These are phyloP conservation scores for Neotoma lepida DNA, from an alignment of 2,113 vertebrate species.

Conservation along the genomic window DNA sequence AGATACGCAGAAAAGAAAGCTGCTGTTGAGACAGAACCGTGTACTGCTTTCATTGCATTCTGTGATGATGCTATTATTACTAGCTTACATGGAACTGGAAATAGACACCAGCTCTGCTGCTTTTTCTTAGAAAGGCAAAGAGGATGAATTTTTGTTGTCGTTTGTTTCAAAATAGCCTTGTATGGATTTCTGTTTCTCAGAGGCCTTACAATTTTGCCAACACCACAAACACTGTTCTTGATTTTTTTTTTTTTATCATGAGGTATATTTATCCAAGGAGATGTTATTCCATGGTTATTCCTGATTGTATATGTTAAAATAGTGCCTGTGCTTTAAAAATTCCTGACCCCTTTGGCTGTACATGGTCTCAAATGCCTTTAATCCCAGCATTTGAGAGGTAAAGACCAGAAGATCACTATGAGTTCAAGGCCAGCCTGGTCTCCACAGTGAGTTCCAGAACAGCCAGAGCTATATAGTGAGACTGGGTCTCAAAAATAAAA, in stretches of 20 bases:
- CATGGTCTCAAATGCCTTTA: background rate
- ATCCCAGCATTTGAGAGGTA: background rate
- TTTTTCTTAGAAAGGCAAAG: conserved; percentile 36
- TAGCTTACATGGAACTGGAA: conserved; percentile 1
- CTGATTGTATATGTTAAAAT: background rate
- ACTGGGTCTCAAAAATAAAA: background rate
- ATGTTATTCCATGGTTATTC: background rate
- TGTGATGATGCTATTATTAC: conserved; percentile 34
- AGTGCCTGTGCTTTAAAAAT: background rate
- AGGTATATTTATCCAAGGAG: background rate
- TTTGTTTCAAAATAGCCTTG: conserved; percentile 29
- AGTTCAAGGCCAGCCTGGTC: background rate
- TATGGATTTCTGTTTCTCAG: conserved; percentile 47
- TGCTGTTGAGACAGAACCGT: conserved; percentile 9
- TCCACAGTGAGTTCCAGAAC: background rate
- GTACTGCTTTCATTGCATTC: background rate
- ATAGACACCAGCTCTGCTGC: background rate
- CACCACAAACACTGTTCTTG: conserved; percentile 18
- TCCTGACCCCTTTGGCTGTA: background rate
- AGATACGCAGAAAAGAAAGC: conserved; percentile 12
- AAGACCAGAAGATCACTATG: background rate
- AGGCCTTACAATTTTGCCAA: background rate
- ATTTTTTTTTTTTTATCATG: background rate
- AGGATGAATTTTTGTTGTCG: conserved; percentile 17
- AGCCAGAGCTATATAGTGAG: background rate